phyloP scores from a whole-genome alignment of 2,797 vertebrate genomes.

The Alca torda region DNA sequence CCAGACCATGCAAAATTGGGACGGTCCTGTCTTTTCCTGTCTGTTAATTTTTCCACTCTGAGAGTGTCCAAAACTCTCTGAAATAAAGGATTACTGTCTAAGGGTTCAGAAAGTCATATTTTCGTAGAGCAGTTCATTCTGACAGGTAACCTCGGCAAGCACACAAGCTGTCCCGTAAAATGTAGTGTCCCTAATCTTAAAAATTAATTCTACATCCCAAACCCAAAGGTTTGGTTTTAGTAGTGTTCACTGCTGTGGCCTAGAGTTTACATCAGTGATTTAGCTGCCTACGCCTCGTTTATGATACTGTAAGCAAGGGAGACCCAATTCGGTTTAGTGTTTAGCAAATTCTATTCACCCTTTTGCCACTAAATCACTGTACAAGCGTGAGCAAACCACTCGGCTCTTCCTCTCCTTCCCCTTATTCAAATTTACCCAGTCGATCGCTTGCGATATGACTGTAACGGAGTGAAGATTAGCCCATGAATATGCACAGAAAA shows the following conservation, averaged over 20 bases:
- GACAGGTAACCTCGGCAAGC: neutral
- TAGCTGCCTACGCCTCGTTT: neutral
- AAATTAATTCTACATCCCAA: neutral
- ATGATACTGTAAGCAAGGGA: neutral
- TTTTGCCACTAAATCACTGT: conserved; percentile 35
- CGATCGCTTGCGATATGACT: neutral
- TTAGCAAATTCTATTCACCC: neutral
- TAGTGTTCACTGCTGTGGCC: neutral
- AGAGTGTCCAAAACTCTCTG: conserved; percentile 32
- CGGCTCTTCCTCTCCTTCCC: conserved; percentile 20
- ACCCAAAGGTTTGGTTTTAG: neutral
- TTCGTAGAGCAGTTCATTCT: neutral
- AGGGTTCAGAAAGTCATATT: conserved; percentile 4
- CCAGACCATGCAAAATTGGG: conserved; percentile 43
- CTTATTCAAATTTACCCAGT: conserved; percentile 42
- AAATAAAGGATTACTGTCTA: conserved; percentile 45
- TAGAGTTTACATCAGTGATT: neutral
- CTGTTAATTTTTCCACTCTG: conserved; percentile 31
- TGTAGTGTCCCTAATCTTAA: neutral
- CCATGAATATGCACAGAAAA: neutral
- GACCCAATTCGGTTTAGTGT: neutral
- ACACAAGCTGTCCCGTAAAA: neutral
- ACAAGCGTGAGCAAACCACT: neutral
- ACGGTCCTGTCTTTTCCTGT: neutral
- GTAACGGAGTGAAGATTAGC: neutral